A percentile compares a stretch with the other conserved stretches of the same genome.
phyloP scores from a whole-genome alignment of 1,140 invertebrate genomes.

The Pseudomyrmex flavicornis region DNA sequence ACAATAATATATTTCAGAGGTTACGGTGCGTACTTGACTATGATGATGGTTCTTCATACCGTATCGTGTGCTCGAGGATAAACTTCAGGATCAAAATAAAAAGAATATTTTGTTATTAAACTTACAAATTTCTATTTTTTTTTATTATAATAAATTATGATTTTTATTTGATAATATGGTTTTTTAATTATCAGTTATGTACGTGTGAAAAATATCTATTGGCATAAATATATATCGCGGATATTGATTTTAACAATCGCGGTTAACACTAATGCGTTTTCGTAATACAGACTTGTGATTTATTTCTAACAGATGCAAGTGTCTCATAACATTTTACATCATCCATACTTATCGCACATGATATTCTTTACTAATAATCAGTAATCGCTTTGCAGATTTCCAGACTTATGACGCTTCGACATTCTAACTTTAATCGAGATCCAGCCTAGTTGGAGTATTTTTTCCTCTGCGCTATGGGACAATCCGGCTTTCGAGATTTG shows the following conservation, averaged over 20 bases:
- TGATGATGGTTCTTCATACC: slow-evolving; percentile 81
- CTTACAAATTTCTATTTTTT: slow-evolving; percentile 1
- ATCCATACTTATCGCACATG: neutral
- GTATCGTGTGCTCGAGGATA: slow-evolving; percentile 77
- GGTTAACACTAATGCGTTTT: slow-evolving; percentile 2
- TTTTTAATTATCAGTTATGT: slow-evolving; percentile 30
- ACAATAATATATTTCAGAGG: slow-evolving; percentile 80
- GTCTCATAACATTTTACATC: slow-evolving; percentile 37
- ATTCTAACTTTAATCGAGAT: slow-evolving; percentile 87
- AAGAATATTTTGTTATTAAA: slow-evolving; percentile 5
- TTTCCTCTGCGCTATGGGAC: slow-evolving; percentile 81
- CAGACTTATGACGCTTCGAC: slow-evolving; percentile 90
- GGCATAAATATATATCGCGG: neutral
- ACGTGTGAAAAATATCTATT: slow-evolving; percentile 10
- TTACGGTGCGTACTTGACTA: slow-evolving; percentile 80
- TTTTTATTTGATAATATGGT: slow-evolving; percentile 25
- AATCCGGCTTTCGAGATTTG: slow-evolving; percentile 86
- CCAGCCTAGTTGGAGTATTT: slow-evolving; percentile 85
- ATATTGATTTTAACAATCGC: neutral
- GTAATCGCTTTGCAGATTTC: slow-evolving; percentile 85
- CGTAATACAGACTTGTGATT: neutral
- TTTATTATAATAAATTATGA: slow-evolving; percentile 25
- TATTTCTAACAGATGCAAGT: slow-evolving; percentile 21
- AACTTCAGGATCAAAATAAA: slow-evolving; percentile 59
- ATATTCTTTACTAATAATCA: slow-evolving; percentile 59